phyloP scores from a whole-genome alignment of 1,140 invertebrate genomes.

The Bursaphelenchus mucronatus region DNA sequence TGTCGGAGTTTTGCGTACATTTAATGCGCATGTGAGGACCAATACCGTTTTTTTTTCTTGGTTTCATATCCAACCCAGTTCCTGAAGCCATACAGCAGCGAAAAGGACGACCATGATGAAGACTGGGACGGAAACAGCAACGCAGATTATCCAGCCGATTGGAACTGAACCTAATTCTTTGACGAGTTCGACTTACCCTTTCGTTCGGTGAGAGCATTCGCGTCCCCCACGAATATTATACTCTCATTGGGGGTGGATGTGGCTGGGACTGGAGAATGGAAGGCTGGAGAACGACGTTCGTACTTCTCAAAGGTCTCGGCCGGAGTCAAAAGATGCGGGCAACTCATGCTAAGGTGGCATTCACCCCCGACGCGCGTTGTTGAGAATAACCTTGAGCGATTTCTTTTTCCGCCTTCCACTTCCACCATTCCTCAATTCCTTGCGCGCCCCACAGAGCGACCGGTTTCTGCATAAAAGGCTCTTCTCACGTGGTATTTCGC shows the following conservation, averaged over 20 bases:
- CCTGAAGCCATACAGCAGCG: conserved; percentile 42
- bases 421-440: no score
- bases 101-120: conserved; percentile 44
- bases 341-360: no score
- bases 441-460: no score
- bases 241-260: background rate
- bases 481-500: no score
- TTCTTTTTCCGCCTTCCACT: no score
- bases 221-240: conserved; percentile 4
- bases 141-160: conserved; percentile 35
- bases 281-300: conserved; percentile 33
- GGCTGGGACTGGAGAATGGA: background rate
- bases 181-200: background rate
- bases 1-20: no score
- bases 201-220: conserved; percentile 1
- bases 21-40: no score
- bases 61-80: conserved; percentile 40
- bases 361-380: no score
- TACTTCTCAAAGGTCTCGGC: conserved; percentile 39
- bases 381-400: no score
- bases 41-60: no score
- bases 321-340: conserved; percentile 11
- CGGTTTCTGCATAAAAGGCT: no score
- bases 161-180: conserved; percentile 29
- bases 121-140: conserved; percentile 37